A percentile compares a stretch with the other conserved stretches of the same genome.
phyloP scores from a whole-genome alignment of 2,888 invertebrate species.

The Pachydiplax longipennis region DNA sequence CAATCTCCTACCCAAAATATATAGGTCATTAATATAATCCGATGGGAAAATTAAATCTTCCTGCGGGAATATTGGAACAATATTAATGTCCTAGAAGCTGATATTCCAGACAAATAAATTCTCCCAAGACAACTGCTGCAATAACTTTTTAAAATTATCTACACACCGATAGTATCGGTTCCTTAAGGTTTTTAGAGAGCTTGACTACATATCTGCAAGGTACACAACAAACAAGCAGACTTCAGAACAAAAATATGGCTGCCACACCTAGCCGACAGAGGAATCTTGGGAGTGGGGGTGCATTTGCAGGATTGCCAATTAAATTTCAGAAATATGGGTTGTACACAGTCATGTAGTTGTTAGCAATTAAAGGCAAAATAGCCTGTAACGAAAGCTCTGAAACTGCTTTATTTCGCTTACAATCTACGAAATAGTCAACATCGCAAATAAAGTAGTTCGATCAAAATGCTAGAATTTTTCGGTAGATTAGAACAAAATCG shows the following conservation, averaged over 20 bases:
- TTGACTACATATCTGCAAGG: conserved; percentile 29
- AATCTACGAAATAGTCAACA: neutral
- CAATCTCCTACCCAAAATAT: neutral
- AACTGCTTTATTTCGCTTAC: neutral
- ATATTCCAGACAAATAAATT: neutral
- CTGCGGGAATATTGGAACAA: neutral
- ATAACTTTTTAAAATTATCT: neutral
- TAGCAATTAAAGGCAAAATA: neutral
- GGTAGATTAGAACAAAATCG: neutral
- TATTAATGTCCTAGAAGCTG: neutral
- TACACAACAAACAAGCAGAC: conserved; percentile 50
- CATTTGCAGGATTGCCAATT: conserved; percentile 47
- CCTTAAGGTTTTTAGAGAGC: neutral
- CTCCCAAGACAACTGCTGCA: neutral
- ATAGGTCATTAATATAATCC: neutral
- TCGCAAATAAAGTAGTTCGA: neutral
- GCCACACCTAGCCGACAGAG: conserved; percentile 55
- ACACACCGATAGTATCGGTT: conserved; percentile 46
- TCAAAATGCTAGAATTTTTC: neutral
- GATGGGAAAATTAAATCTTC: neutral
- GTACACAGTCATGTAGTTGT: neutral
- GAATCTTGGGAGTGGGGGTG: conserved; percentile 53
- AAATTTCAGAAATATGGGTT: neutral
- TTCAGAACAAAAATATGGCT: conserved; percentile 56
- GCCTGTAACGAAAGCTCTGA: neutral